Percentiles rank a stretch among this genome's conserved stretches.
These are phyloP conservation scores for Alligator mississippiensis DNA, from an alignment of 2,113 vertebrate genomes.

Conservation along the genomic window DNA sequence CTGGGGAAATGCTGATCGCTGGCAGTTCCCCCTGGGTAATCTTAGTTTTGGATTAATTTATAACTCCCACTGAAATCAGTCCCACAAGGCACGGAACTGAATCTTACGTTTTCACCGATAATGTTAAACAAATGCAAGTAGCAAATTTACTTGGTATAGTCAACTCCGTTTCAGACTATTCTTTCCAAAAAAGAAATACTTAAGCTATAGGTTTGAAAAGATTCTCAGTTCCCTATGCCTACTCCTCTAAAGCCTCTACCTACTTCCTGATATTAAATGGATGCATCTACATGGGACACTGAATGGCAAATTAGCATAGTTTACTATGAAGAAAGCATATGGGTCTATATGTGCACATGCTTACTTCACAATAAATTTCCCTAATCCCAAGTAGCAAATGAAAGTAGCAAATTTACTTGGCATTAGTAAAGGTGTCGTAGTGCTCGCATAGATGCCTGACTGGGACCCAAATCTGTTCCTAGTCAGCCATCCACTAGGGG, in stretches of 20 bases:
- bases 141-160: no score
- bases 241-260: not conserved
- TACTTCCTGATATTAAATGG: not conserved
- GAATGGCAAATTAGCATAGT: no score
- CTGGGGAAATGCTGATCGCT: not conserved
- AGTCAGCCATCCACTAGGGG: no score
- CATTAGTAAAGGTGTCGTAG: no score
- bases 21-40: not conserved
- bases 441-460: no score
- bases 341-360: no score
- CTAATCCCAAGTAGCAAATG: no score
- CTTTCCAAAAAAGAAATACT: not conserved
- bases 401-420: no score
- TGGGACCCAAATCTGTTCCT: no score
- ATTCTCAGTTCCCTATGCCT: not conserved
- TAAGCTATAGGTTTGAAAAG: not conserved
- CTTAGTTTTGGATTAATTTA: not conserved
- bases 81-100: rapidly evolving
- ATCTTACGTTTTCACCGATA: not conserved
- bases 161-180: not conserved
- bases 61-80: not conserved
- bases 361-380: no score
- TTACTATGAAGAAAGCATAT: no score
- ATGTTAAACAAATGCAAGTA: not conserved
- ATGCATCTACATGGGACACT: no score